phyloP scores from a whole-genome alignment of 2,113 vertebrate species.

The Cettia cetti region DNA sequence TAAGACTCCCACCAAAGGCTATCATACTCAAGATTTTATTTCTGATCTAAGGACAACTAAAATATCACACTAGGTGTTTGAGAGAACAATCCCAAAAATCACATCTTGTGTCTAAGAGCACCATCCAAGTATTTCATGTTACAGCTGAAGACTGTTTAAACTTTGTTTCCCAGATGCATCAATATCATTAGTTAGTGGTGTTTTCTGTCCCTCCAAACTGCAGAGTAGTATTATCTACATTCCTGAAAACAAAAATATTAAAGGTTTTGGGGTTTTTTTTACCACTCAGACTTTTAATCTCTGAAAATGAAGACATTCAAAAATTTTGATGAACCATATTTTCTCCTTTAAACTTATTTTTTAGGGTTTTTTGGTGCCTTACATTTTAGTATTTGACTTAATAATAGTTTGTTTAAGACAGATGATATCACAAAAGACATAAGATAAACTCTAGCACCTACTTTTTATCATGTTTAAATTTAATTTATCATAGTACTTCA shows the following conservation, averaged over 20 bases:
- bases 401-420: not conserved
- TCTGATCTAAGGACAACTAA: not conserved
- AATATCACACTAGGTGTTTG: not conserved
- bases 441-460: not conserved
- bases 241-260: not conserved
- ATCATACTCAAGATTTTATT: not conserved
- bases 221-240: not conserved
- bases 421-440: not conserved
- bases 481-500: not conserved
- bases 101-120: fast-evolving
- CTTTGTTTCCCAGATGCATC: not conserved
- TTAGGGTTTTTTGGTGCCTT: fast-evolving
- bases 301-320: not conserved
- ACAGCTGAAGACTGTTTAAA: not conserved
- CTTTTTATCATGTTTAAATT: not conserved
- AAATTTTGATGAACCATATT: not conserved
- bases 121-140: not conserved
- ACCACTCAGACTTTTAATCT: not conserved
- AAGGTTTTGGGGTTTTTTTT: fast-evolving
- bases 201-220: not conserved
- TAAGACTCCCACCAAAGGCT: not conserved
- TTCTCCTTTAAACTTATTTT: not conserved
- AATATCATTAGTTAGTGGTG: not conserved
- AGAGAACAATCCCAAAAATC: not conserved
- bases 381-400: not conserved